Conservation (phyloP, 1,140 invertebrate genomes). For the Rhagoletis pomonella region DNA sequence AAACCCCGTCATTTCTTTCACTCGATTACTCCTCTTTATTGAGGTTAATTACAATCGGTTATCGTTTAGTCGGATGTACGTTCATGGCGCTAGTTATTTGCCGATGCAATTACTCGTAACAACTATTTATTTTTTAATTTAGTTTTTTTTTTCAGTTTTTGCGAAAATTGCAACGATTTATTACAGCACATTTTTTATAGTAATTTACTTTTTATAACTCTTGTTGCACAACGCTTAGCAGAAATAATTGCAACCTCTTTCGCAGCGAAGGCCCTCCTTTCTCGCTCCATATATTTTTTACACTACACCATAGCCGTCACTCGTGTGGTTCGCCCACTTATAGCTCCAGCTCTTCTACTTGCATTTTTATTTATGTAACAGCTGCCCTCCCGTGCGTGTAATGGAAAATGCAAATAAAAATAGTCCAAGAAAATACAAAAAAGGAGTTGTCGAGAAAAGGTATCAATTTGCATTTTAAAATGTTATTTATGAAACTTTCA, state of each 20-base stretch:
- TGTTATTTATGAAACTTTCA: too few relatives aligned
- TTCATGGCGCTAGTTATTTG: background rate
- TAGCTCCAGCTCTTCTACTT: background rate
- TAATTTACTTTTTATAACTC: too few relatives aligned
- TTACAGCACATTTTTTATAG: too few relatives aligned
- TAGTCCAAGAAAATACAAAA: background rate
- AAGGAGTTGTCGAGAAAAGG: background rate
- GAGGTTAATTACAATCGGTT: constrained; percentile 8
- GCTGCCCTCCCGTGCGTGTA: background rate
- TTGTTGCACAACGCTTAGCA: too few relatives aligned
- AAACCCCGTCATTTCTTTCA: background rate
- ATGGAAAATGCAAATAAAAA: background rate
- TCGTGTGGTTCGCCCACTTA: background rate
- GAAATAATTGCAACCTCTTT: background rate
- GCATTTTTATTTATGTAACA: background rate
- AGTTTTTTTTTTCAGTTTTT: background rate
- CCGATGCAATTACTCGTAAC: background rate
- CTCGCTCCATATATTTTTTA: background rate
- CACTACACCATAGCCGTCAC: too few relatives aligned
- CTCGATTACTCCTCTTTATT: background rate
- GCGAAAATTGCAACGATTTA: too few relatives aligned
- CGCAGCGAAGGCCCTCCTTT: background rate
- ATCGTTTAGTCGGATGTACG: background rate
- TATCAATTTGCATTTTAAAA: too few relatives aligned
- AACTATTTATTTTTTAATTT: background rate